A percentile compares a stretch with the other conserved stretches of the same genome.
These are phyloP conservation scores for Tetrax tetrax DNA, from an alignment of 2,113 vertebrate species.

Conservation along the genomic window DNA sequence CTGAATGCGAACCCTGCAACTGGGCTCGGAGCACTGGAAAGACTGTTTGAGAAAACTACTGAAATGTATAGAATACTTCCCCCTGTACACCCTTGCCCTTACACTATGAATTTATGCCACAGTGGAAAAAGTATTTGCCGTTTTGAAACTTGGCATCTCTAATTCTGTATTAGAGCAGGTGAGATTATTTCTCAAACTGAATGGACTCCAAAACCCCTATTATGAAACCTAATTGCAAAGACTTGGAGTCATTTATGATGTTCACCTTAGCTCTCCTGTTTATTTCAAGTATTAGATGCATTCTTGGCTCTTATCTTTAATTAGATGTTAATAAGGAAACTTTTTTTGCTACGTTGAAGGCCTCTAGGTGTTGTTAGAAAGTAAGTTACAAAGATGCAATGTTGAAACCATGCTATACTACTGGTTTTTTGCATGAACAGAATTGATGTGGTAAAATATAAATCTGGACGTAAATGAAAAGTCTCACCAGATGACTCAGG, in stretches of 20 bases:
- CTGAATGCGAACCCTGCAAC: not conserved
- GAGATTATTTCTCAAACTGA: not conserved
- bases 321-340: not conserved
- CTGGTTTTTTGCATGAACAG: not conserved
- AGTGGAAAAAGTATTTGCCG: not conserved
- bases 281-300: not conserved
- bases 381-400: not conserved
- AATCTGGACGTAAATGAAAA: not conserved
- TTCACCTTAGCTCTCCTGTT: not conserved
- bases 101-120: not conserved
- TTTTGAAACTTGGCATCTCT: not conserved
- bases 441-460: not conserved
- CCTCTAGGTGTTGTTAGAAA: not conserved
- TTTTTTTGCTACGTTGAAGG: not conserved
- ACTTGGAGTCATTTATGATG: not conserved
- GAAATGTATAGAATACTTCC: not conserved
- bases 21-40: not conserved
- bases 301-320: not conserved
- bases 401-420: not conserved
- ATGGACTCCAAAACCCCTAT: not conserved
- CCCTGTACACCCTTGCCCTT: not conserved
- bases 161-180: not conserved
- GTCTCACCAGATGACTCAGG: not conserved
- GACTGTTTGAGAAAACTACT: not conserved
- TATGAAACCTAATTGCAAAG: not conserved